These are phyloP conservation scores for Apogon hyalosoma DNA, from an alignment of 2,797 vertebrate species.

Conservation along the genomic window DNA sequence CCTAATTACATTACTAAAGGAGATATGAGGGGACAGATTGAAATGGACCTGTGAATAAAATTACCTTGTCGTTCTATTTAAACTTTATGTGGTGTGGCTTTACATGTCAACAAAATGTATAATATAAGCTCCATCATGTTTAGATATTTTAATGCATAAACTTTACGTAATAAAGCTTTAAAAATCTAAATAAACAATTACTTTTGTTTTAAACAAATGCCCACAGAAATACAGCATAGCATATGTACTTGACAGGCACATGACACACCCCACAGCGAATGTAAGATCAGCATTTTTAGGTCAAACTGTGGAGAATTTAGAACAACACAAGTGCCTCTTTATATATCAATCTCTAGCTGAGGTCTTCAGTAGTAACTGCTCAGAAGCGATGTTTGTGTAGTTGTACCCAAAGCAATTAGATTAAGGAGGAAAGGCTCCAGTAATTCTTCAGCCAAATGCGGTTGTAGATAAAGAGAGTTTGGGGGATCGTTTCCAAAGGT, in stretches of 20 bases:
- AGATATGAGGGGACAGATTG: too few relatives aligned
- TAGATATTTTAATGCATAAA: too few relatives aligned
- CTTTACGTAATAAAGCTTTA: not conserved
- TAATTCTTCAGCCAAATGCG: constrained; percentile 64
- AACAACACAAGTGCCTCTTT: constrained; percentile 11
- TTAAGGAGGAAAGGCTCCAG: constrained; percentile 63
- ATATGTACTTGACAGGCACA: constrained; percentile 3
- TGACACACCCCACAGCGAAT: not conserved
- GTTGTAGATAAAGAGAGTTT: constrained; percentile 66
- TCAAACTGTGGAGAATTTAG: constrained; percentile 26
- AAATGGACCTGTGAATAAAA: too few relatives aligned
- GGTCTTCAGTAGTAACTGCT: constrained; percentile 35
- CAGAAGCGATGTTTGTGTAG: constrained; percentile 28
- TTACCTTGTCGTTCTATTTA: too few relatives aligned
- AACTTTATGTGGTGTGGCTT: too few relatives aligned
- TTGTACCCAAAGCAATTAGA: constrained; percentile 68
- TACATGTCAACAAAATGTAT: too few relatives aligned
- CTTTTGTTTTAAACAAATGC: not conserved
- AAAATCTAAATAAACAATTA: not conserved
- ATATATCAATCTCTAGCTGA: constrained; percentile 22
- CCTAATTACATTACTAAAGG: too few relatives aligned
- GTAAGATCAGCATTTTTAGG: constrained; percentile 28
- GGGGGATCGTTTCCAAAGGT: constrained; percentile 64
- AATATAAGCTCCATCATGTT: too few relatives aligned
- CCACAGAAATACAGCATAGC: not conserved